Evolutionary conservation across 2,113 vertebrate genomes (phyloP).

Genomic region (Eulemur macaco): DNA sequence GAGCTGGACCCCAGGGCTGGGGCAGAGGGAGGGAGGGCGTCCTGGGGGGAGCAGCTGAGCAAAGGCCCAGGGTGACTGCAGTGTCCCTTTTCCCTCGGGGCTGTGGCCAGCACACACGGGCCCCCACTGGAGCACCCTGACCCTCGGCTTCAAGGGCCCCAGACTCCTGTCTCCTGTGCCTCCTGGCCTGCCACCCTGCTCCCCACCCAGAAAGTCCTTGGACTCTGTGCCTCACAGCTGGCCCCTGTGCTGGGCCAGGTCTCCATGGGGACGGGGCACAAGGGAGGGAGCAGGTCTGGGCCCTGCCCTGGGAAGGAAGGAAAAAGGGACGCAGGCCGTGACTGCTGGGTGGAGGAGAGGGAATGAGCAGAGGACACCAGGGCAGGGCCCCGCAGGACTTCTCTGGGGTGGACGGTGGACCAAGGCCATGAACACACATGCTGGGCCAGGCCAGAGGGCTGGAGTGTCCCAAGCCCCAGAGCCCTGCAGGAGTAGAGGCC

Average conservation of each 20-base stretch:
- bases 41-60: not conserved
- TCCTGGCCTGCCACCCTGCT: not conserved
- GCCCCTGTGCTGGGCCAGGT: not conserved
- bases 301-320: not conserved
- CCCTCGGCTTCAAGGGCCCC: not conserved
- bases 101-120: too few relatives aligned
- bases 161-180: not conserved
- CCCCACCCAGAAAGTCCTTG: not conserved
- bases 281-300: not conserved
- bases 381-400: too few relatives aligned
- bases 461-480: not conserved
- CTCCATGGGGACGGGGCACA: not conserved
- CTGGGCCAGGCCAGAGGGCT: too few relatives aligned
- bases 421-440: fast-evolving
- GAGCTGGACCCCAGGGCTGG: not conserved
- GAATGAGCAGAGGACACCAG: not conserved
- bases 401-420: fast-evolving
- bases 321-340: not conserved
- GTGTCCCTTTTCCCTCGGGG: not conserved
- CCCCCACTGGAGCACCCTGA: not conserved
- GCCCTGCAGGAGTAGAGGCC: not conserved
- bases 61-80: not conserved
- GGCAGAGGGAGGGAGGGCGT: not conserved
- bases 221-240: fast-evolving
- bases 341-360: not conserved